These are phyloP conservation scores for Lasioglossum calceatum DNA, from an alignment of 2,888 invertebrate genomes.

Conservation along the genomic window DNA sequence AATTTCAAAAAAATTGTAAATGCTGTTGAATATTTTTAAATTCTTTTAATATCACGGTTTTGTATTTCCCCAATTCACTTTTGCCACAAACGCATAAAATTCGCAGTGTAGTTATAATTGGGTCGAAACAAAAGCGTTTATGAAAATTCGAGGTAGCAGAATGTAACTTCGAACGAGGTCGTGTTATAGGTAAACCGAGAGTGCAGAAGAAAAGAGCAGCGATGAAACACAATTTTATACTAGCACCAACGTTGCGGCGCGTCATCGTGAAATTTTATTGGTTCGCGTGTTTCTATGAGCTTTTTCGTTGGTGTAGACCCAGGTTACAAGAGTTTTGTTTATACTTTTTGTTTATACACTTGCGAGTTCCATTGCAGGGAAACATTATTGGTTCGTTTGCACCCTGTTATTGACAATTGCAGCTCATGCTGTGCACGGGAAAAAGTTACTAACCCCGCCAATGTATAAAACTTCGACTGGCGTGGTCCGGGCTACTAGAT, in stretches of 20 bases:
- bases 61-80: too few species aligned
- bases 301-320: not conserved
- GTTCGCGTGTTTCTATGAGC: not conserved
- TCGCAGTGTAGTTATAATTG: not conserved
- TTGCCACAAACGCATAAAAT: not conserved
- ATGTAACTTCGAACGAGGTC: not conserved
- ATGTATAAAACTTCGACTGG: not conserved
- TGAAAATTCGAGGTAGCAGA: not conserved
- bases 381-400: conserved; percentile 1
- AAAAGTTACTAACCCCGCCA: not conserved
- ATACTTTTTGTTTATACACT: conserved; percentile 7
- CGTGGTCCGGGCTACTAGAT: not conserved
- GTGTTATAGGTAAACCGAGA: not conserved
- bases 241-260: not conserved
- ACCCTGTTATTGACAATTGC: not conserved
- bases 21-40: too few species aligned
- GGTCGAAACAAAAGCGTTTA: not conserved
- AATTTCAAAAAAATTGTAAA: too few species aligned
- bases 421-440: not conserved
- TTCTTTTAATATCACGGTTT: too few species aligned
- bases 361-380: not conserved
- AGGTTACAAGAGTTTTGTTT: conserved; percentile 1
- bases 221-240: not conserved
- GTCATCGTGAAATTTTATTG: not conserved
- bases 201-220: not conserved